phyloP scores from a whole-genome alignment of 2,113 vertebrate species.

The cat (Felis catus) region F.catus_Fca126_mat1.0 CM031413.1:145882501-145883000 shows the following conservation, averaged over 20 bases:
- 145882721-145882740: slow-evolving; percentile 86
- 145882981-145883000: rapidly evolving
- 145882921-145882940: neutral
- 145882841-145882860: neutral
- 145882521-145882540: neutral
- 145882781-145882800: slow-evolving; percentile 71
- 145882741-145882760: slow-evolving; percentile 81
- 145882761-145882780: slow-evolving; percentile 88
- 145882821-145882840: neutral
- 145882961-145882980: neutral
- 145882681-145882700: slow-evolving; percentile 15
- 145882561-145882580: neutral
- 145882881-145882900: neutral
- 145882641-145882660: slow-evolving; percentile 87
- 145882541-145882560: neutral
- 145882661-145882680: slow-evolving; percentile 86
- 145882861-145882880: neutral
- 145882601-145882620: slow-evolving; percentile 16
- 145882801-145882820: neutral
- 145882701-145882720: slow-evolving; percentile 87
- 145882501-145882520: neutral
- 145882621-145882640: slow-evolving; percentile 75
- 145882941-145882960: neutral
- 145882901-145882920: neutral
- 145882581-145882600: neutral